Evolutionary conservation across 2,797 vertebrate genomes (phyloP), one percentile per base, ranked within the genome.

Genomic region (Huso huso): DNA sequence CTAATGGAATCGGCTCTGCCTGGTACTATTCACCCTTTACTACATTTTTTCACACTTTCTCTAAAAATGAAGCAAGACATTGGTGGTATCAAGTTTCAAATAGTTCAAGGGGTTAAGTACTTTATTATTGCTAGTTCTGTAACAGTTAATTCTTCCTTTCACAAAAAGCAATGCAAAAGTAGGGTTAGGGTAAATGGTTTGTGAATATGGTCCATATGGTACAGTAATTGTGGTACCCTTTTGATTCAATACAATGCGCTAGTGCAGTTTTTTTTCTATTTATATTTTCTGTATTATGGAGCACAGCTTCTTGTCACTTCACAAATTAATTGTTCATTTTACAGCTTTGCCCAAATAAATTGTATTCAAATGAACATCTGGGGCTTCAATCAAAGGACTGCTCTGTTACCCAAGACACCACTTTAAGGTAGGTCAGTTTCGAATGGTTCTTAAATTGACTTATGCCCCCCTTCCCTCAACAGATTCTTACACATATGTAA

Each of bases 381-480:
- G 52, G 13, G 51, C 55, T 49, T 63, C 48, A 10, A 50, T 23
- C 70, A 61, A 63, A 62, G 75, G 73, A 51, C 70, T 70, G 71
- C 64, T 63, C 57, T 4, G 59, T 66, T 66, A 58, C 23, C 12
- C 69, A 59, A n/a, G 68, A 69, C 59, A 63, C 75, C 64, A 61
- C 63, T 52, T 66, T 70, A 55, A 55, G 71, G 77, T 77, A 78
- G 77, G 77, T 72, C 7, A 18, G 13, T 61, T 49, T 49, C 13
- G n/a, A 18, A 66, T 8, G 48, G 13, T 7, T 51, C 48, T 50
- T 18, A 51, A 60, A 10, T 48, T 49, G 59, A 6, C 18, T 51
- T 67, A 15, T 48, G 13, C 51, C 64, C 66, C 49, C 73, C 65
- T 10, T 55, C 6, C 61, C 2, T 65, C 59, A 8, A 11, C 48